Evolutionary conservation across 2,797 vertebrate species (phyloP), one percentile per base, ranked within the genome.

Genomic region (Okamejei kenojei): DNA sequence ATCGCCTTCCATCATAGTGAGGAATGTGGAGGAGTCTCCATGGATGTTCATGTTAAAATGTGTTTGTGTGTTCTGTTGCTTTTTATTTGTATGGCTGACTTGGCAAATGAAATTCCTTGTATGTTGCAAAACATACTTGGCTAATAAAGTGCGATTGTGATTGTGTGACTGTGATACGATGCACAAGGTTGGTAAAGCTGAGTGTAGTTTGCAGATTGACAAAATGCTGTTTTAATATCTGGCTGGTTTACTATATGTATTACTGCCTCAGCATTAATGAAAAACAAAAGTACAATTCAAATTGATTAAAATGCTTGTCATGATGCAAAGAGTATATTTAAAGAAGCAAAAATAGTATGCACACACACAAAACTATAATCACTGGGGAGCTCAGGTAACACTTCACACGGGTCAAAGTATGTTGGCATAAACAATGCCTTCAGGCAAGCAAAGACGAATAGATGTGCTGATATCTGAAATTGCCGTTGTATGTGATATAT

Each of bases 381-480:
- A 4, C 45, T 45, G 45, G 45, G 45, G 45, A 92, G 15, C 21
- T 54, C 21, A 58, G 26, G 71, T 58, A 35, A 74, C 35, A 38
- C 71, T 92, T 92, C 23, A 19, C 61, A 21, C 38, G 29, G 90
- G 9, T 73, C 35, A 76, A 76, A 74, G 71, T 29, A 54, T n/a
- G 90, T 92, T 92, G 90, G 73, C 45, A n/a, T 92, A 73, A 92
- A 71, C 71, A 92, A 76, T 92, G 45, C 71, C 68, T 74, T 76
- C 26, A 15, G 71, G 71, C 71, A 54, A 54, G 10, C 71, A 92
- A 92, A 92, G 23, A 38, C 68, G 29, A 29, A 45, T 32, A 38
- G 54, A 76, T 15, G 68, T 92, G 65, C 45, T 92, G 71, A 92
- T 73, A 92, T 74, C 19, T 15, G 68, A 92, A 76, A 92, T 45